A percentile compares a stretch with the other conserved stretches of the same genome.
These are phyloP conservation scores for Dicerorhinus sumatrensis DNA, from an alignment of 2,113 vertebrate genomes.

Conservation along the genomic window DNA sequence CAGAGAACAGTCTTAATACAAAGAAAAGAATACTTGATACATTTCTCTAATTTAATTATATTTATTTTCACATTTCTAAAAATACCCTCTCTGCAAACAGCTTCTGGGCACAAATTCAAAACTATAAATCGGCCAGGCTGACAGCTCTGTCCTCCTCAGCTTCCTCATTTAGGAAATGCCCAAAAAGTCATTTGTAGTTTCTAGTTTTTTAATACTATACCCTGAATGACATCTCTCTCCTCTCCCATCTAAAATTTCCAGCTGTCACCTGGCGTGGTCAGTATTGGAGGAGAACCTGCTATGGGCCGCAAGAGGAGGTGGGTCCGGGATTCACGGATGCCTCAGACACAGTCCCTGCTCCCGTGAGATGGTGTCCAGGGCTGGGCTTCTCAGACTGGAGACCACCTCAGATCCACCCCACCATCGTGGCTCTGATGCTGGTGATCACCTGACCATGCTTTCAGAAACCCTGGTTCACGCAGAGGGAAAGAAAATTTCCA, in stretches of 20 bases:
- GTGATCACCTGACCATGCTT: not conserved
- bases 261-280: fast-evolving
- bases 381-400: not conserved
- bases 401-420: not conserved
- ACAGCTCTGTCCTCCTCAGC: not conserved
- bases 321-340: not conserved
- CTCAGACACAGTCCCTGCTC: not conserved
- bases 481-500: not conserved
- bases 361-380: not conserved
- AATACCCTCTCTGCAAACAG: constrained; percentile 69
- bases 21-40: constrained; percentile 38
- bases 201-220: not conserved
- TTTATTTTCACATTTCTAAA: constrained; percentile 81
- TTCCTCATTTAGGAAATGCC: constrained; percentile 34
- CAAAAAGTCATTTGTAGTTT: not conserved
- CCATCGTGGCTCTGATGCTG: fast-evolving
- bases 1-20: constrained; percentile 65
- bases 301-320: not conserved
- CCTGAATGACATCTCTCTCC: not conserved
- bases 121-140: constrained; percentile 33
- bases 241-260: fast-evolving
- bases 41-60: constrained; percentile 76
- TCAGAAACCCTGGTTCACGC: not conserved
- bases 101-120: constrained; percentile 76
- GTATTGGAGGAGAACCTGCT: not conserved